Conservation (phyloP, 1,140 invertebrate genomes). For the Drosophila ambigua region DNA sequence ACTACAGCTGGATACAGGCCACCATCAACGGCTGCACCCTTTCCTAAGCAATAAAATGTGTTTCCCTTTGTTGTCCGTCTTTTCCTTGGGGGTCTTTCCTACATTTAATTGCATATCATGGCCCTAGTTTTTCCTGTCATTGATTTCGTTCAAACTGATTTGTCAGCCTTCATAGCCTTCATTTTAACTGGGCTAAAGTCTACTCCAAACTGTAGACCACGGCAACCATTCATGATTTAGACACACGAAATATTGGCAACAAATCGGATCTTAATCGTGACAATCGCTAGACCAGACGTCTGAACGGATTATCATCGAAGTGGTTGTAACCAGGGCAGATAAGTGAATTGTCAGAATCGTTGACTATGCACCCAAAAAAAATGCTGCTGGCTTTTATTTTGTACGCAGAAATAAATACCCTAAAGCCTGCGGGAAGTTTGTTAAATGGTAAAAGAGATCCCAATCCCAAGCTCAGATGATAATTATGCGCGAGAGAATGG, state of each 20-base stretch:
- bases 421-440: neutral
- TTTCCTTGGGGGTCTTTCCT: neutral
- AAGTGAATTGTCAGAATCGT: constrained; percentile 11
- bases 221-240: constrained; percentile 4
- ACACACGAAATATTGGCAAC: constrained; percentile 7
- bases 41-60: constrained; percentile 19
- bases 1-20: constrained; percentile 73
- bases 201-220: too few species aligned
- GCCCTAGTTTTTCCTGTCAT: too few species aligned
- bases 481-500: too few species aligned
- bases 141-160: too few species aligned
- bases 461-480: too few species aligned
- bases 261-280: constrained; percentile 29
- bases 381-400: constrained; percentile 9
- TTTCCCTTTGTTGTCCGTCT: constrained; percentile 11
- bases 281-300: constrained; percentile 47
- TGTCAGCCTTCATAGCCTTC: neutral
- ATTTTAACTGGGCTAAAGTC: constrained; percentile 20
- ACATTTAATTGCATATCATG: neutral
- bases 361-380: constrained; percentile 18
- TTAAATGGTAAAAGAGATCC: too few species aligned
- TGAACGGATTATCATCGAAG: constrained; percentile 4
- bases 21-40: constrained; percentile 64
- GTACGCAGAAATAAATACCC: constrained; percentile 21
- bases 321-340: constrained; percentile 32